Base-by-base conservation (phyloP, 2,888 invertebrate species). In the Microctonus hyperodae region DNA sequence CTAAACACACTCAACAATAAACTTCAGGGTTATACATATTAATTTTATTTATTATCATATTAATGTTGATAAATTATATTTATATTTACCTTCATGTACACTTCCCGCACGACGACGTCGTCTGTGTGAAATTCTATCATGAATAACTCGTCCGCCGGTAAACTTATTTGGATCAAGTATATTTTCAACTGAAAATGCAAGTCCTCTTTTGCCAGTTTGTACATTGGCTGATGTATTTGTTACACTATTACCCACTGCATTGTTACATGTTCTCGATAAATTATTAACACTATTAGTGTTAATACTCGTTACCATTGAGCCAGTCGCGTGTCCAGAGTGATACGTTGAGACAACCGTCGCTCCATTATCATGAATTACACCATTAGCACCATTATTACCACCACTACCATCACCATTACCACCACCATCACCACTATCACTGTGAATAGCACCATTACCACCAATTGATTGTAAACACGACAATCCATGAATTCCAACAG, bases 101-200 rank as follows among this genome's bases (percentile, higher is more conserved):
- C 81, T 82, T 55, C 81, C 81, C 48, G 78, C 74, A 55, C 79
- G 77, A 70, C 79, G 78, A 55, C 81, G 79, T 60, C 77, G 74
- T 53, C 81, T 75, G 70, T 77, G 78, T 64, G 77, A 74, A 58
- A 79, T 65, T 44, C 78, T 74, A 53, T 73, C 76, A 62, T 76
- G 78, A 22, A 81, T 70, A 65, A 81, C 70, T 44, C 84, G 73
- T 64, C 82, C 81, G 33, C 94, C 94, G 28, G 94, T 95, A 83
- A 95, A 95, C 86, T 95, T 95, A 77, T 91, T 95, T 3, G 95
- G 95, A 84, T 95, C 95, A 74, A 95, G 85, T 72, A 95, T 95
- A 80, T 95, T 95, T 85, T 95, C 95, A 23, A 95, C 95, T 5
- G 94, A 94, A 85, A 95, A 95, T 20, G 95, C 93, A 71, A 95